Percentiles rank a stretch among this genome's conserved stretches.
Conservation (phyloP, 35 echinoderm and acorn worm species). For the Diadema setosum region DNA sequence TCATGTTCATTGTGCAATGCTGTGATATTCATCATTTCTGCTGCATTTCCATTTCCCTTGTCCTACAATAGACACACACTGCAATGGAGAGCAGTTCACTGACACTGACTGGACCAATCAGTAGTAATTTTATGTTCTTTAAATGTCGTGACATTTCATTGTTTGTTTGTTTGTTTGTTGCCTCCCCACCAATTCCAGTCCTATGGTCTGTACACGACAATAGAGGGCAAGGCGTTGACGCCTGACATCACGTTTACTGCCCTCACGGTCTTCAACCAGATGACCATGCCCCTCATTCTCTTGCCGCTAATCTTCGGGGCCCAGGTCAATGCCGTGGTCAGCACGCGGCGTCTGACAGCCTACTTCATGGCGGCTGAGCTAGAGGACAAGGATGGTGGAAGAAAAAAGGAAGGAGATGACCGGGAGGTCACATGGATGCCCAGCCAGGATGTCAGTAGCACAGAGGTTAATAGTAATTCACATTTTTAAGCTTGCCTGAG, state of each 20-base stretch:
- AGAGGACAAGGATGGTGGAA: background rate
- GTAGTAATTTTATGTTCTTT: too few species aligned
- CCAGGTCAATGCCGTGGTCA: conserved; percentile 27
- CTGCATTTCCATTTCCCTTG: too few species aligned
- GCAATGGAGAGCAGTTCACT: too few species aligned
- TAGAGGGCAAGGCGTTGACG: conserved; percentile 33
- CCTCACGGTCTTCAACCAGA: conserved; percentile 32
- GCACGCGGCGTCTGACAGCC: background rate
- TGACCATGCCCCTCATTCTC: conserved; percentile 16
- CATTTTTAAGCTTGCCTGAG: background rate
- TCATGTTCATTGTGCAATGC: too few species aligned
- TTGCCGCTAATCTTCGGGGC: conserved; percentile 26
- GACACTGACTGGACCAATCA: too few species aligned
- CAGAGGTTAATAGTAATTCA: background rate
- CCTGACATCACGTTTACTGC: conserved; percentile 48
- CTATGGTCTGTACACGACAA: conserved; percentile 32
- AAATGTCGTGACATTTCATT: too few species aligned
- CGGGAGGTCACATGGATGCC: background rate
- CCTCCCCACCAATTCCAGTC: too few species aligned
- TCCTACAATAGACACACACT: too few species aligned
- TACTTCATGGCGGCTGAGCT: conserved; percentile 39
- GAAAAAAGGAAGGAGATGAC: background rate
- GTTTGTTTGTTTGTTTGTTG: too few species aligned
- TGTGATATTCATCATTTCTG: too few species aligned
- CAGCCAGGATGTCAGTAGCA: background rate